phyloP scores from a whole-genome alignment of 2,113 vertebrate genomes.

The Pantherophis guttatus region DNA sequence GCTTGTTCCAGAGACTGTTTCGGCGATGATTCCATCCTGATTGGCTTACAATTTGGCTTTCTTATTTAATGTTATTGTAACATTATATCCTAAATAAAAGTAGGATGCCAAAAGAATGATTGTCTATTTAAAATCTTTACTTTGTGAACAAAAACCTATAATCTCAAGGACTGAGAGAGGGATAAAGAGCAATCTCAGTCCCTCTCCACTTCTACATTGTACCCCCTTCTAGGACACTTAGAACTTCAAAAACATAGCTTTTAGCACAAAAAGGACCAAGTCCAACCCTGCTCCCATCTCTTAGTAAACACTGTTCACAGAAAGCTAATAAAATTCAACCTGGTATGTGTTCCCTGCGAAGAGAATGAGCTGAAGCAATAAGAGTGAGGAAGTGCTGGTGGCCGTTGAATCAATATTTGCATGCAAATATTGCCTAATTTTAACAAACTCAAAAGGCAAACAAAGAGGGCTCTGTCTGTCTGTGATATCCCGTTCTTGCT shows the following conservation, averaged over 20 bases:
- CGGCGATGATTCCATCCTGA: too few relatives aligned
- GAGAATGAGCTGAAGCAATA: conserved; percentile 33
- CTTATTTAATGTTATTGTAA: too few relatives aligned
- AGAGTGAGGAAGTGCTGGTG: conserved; percentile 26
- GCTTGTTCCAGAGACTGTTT: too few relatives aligned
- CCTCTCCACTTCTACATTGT: not conserved
- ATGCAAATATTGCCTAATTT: conserved; percentile 54
- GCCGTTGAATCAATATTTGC: conserved; percentile 61
- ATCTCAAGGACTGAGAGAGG: not conserved
- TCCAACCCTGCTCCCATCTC: not conserved
- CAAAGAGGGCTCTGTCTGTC: conserved; percentile 44
- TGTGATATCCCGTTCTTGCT: not conserved
- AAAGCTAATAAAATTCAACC: conserved; percentile 38
- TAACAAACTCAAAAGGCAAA: conserved; percentile 25
- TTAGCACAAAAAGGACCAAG: conserved; percentile 43
- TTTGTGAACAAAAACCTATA: not conserved
- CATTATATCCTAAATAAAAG: not conserved
- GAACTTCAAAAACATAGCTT: not conserved
- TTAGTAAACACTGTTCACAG: not conserved
- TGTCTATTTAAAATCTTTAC: not conserved
- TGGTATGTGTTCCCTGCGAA: conserved; percentile 38
- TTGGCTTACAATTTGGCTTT: too few relatives aligned
- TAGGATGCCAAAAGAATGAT: not conserved
- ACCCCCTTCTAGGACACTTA: not conserved
- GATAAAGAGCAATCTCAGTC: not conserved